These are phyloP conservation scores for Crypturellus undulatus DNA, from an alignment of 2,113 vertebrate species.

Conservation along the genomic window DNA sequence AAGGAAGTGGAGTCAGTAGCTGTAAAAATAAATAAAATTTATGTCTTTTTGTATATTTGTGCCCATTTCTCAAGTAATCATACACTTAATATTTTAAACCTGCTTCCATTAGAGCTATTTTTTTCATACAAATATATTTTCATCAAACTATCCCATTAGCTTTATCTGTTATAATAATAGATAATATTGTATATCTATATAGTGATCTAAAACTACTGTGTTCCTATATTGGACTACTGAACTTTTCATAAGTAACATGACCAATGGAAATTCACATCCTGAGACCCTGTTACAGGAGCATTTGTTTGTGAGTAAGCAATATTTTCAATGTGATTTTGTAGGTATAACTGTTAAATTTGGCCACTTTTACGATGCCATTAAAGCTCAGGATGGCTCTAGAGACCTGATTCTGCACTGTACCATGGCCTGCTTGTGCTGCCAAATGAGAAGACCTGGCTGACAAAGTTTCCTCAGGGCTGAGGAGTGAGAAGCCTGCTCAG, in stretches of 20 bases:
- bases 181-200: background rate
- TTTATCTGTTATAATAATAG: background rate
- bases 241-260: background rate
- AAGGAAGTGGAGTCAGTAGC: slow-evolving; percentile 58
- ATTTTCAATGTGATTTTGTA: background rate
- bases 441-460: background rate
- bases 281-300: background rate
- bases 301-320: background rate
- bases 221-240: background rate
- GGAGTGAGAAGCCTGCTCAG: slow-evolving; percentile 50
- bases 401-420: background rate
- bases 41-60: slow-evolving; percentile 20
- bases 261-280: background rate
- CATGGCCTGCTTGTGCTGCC: background rate
- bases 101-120: slow-evolving; percentile 37
- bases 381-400: background rate
- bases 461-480: background rate
- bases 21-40: slow-evolving; percentile 66
- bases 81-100: background rate
- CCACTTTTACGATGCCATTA: background rate
- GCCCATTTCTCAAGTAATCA: slow-evolving; percentile 51
- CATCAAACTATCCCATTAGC: background rate
- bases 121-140: background rate
- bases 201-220: background rate
- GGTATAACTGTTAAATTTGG: background rate